Conservation (phyloP, 2,888 invertebrate species). For the Siphonodentalium dalli region DNA sequence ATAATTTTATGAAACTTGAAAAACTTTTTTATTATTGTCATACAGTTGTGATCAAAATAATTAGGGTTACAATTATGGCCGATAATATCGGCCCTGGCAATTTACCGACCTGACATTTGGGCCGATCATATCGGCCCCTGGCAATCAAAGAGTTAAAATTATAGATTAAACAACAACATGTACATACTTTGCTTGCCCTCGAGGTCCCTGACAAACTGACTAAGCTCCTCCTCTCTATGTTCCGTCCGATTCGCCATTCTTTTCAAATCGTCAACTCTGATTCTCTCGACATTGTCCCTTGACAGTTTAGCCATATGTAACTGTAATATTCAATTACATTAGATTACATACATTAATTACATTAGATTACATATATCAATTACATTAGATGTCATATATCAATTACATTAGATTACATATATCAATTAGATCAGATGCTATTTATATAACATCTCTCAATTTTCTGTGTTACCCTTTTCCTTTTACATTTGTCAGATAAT, state of each 20-base stretch:
- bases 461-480: neutral
- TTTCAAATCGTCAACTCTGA: constrained; percentile 54
- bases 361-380: neutral
- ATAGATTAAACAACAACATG: too few relatives aligned
- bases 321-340: too few relatives aligned
- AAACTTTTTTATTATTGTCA: too few relatives aligned
- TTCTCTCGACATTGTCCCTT: constrained; percentile 55
- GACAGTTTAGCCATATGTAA: constrained; percentile 56
- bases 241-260: constrained; percentile 46
- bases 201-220: constrained; percentile 46
- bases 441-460: neutral
- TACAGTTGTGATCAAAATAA: too few relatives aligned
- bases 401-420: neutral
- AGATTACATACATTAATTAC: neutral
- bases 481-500: too few relatives aligned
- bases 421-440: neutral
- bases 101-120: too few relatives aligned
- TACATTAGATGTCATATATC: neutral
- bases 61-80: too few relatives aligned
- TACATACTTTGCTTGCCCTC: constrained; percentile 55
- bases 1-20: too few relatives aligned
- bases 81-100: too few relatives aligned
- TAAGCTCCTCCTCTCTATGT: constrained; percentile 56
- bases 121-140: too few relatives aligned
- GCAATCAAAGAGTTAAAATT: too few relatives aligned